phyloP scores from a whole-genome alignment of 2,888 invertebrate species.

The Ommatoiulus sabulosus region DNA sequence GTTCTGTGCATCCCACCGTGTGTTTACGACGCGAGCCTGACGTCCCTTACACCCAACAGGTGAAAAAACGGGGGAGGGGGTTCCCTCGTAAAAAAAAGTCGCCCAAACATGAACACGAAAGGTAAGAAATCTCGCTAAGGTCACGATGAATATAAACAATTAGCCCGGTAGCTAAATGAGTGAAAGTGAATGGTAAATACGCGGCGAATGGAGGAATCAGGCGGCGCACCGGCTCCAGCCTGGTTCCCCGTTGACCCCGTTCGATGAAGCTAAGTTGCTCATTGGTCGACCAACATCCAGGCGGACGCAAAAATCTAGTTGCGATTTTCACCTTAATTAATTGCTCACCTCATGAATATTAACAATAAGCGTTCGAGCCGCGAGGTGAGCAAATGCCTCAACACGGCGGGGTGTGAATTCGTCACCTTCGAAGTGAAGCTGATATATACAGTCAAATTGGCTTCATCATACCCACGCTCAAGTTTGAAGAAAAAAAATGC shows the following conservation, averaged over 20 bases:
- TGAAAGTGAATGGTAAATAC: background rate
- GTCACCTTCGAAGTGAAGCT: background rate
- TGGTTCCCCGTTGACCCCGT: conserved; percentile 43
- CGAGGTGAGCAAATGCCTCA: background rate
- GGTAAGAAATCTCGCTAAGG: conserved; percentile 1
- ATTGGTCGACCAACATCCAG: background rate
- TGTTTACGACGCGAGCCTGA: no score
- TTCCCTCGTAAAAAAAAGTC: background rate
- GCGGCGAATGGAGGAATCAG: background rate
- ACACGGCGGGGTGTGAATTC: background rate
- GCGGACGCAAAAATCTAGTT: background rate
- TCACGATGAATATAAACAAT: background rate
- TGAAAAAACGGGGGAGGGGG: background rate
- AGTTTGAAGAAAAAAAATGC: no score
- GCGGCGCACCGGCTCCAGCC: conserved; percentile 18
- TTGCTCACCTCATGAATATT: conserved; percentile 1
- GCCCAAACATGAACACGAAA: background rate
- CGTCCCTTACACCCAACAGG: no score
- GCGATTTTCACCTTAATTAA: background rate
- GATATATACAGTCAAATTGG: no score
- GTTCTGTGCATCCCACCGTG: no score
- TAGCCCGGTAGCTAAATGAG: conserved; percentile 30
- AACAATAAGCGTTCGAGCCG: background rate
- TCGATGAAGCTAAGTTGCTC: background rate
- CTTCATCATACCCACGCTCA: background rate